Conservation (phyloP, 1,140 invertebrate species). For the Heliothis virescens region DNA sequence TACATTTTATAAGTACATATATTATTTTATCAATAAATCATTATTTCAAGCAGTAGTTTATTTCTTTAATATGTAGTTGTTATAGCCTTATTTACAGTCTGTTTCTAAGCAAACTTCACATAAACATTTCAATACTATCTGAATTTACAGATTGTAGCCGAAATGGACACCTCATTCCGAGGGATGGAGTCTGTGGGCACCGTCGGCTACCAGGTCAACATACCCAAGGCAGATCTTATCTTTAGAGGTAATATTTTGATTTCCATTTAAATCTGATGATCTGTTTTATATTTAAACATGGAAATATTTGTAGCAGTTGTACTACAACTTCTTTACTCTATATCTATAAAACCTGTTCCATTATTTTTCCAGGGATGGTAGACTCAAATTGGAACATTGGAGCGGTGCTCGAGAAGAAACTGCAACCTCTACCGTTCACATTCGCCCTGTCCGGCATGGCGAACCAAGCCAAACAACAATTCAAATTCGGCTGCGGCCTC, state of each 20-base stretch:
- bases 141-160: conserved; percentile 90
- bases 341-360: neutral
- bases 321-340: too few species aligned
- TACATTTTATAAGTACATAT: too few species aligned
- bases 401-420: conserved; percentile 97
- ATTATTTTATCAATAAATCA: too few species aligned
- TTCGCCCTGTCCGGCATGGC: conserved; percentile 96
- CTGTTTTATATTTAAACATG: too few species aligned
- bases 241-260: conserved; percentile 92
- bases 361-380: conserved; percentile 89
- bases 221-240: conserved; percentile 97
- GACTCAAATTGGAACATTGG: conserved; percentile 99
- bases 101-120: neutral
- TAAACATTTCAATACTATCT: neutral
- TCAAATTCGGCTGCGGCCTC: conserved; percentile 94
- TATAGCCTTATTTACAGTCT: neutral
- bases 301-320: too few species aligned
- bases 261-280: neutral
- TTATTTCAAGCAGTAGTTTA: too few species aligned
- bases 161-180: conserved; percentile 94
- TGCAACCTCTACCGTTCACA: conserved; percentile 96
- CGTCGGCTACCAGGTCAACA: conserved; percentile 98
- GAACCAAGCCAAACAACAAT: conserved; percentile 96
- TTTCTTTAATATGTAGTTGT: too few species aligned
- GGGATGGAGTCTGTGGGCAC: conserved; percentile 97